phyloP scores from a whole-genome alignment of 2,113 vertebrate species.

The Pontoporia blainvillei region DNA sequence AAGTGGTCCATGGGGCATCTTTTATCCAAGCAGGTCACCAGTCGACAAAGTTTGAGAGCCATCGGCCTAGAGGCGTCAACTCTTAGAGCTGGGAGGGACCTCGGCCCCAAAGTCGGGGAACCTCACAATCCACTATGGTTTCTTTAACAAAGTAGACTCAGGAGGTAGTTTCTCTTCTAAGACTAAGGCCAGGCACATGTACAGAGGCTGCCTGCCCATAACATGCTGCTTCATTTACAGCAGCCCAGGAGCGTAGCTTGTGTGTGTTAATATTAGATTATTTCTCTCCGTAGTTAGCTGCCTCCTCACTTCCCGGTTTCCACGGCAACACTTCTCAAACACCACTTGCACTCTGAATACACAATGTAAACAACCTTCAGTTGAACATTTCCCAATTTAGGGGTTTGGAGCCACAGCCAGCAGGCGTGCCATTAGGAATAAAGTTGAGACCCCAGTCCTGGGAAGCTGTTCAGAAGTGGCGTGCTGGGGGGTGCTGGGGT shows the following conservation, averaged over 20 bases:
- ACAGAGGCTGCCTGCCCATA: slow-evolving; percentile 54
- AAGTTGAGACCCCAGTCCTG: not conserved
- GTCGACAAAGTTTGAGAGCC: not conserved
- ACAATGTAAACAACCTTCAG: slow-evolving; percentile 79
- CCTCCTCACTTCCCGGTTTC: slow-evolving; percentile 79
- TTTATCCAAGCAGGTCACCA: not conserved
- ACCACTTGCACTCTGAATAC: slow-evolving; percentile 79
- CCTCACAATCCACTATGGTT: not conserved
- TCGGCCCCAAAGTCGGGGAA: not conserved
- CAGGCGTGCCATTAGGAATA: not conserved
- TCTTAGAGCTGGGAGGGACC: not conserved
- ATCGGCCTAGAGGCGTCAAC: not conserved
- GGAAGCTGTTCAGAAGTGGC: not conserved
- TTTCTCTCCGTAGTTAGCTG: slow-evolving; percentile 78
- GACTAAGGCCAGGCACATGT: not conserved
- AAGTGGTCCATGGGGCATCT: not conserved
- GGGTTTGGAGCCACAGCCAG: slow-evolving; percentile 74
- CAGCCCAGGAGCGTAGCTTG: slow-evolving; percentile 63
- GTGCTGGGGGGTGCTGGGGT: accelerated
- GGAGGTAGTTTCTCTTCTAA: slow-evolving; percentile 30
- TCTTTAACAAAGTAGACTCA: not conserved
- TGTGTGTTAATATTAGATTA: slow-evolving; percentile 76
- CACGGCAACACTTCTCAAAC: slow-evolving; percentile 82
- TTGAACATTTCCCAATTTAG: slow-evolving; percentile 79
- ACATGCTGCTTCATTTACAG: slow-evolving; percentile 65